Conservation (phyloP, 2,113 vertebrate genomes). For the Notothenia rossii region DNA sequence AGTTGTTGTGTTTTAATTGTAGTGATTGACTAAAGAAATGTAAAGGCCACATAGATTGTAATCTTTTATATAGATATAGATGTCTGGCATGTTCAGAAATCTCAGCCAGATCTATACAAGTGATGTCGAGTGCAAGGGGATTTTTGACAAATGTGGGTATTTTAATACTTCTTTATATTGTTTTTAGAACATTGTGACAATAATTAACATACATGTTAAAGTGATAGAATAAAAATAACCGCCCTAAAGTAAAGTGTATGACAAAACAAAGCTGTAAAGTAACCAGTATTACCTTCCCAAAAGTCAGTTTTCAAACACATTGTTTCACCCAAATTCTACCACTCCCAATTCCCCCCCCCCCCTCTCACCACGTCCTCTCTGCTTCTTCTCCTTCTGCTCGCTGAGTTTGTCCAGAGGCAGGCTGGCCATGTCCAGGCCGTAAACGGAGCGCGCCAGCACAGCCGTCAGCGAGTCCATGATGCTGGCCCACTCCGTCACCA, state of each 20-base stretch:
- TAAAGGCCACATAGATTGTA: too few relatives aligned
- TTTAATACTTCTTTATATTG: too few relatives aligned
- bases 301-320: neutral
- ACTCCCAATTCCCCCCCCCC: slow-evolving; percentile 12
- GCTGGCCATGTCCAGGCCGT: slow-evolving; percentile 94
- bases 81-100: too few relatives aligned
- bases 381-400: slow-evolving; percentile 98
- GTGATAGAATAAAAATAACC: neutral
- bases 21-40: too few relatives aligned
- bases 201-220: neutral
- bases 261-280: neutral
- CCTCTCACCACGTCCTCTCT: slow-evolving; percentile 92
- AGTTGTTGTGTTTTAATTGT: too few relatives aligned
- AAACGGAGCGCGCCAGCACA: slow-evolving; percentile 93
- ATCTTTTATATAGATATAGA: too few relatives aligned
- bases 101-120: too few relatives aligned
- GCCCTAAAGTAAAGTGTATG: neutral
- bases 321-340: slow-evolving; percentile 4
- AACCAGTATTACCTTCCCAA: neutral
- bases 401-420: slow-evolving; percentile 97
- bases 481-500: slow-evolving; percentile 95
- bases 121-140: too few relatives aligned
- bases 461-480: slow-evolving; percentile 98
- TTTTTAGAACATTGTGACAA: neutral
- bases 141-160: too few relatives aligned